Evolutionary conservation across 2,797 vertebrate genomes (phyloP), one percentile per base, ranked within the genome.

Genomic region (Phaenicophaeus curvirostris): DNA sequence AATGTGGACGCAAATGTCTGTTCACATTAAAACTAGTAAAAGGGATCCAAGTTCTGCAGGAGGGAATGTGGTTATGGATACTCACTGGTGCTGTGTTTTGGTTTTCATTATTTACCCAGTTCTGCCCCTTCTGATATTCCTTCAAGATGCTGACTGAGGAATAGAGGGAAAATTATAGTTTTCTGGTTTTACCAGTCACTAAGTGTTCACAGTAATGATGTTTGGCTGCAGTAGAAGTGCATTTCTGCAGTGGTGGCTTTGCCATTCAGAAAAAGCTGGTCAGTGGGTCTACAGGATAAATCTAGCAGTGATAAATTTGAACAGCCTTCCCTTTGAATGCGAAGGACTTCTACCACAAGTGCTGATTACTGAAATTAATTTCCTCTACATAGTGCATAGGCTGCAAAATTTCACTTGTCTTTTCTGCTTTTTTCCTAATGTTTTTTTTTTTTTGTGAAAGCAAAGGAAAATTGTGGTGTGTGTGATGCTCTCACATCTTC

Each of bases 391-490:
- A 65, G 83, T n/a, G 79, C 63, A 85, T 59, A 53, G 4, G 14
- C 71, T 90, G 55, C 79, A 81, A 76, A 84, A 86, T 90, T 90
- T 94, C 83, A 61, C 63, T 92, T 93, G 75, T 33, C 44, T 92
- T 96, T 95, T 95, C 94, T 95, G 89, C 72, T 73, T 92, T 86
- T 87, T 90, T 31, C 85, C 59, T 66, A 35, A 81, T 11, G 17
- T 78, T 83, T 83, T 86, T 41, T 11, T 17, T 78, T 83, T 83
- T 86, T 41, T 90, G 25, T 87, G 67, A 94, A 90, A 87, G 61
- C 33, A 67, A 85, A 95, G 90, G 77, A 68, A 94, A 94, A 79
- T 76, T 27, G 55, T 81, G 23, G 30, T 8, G 41, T 31, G 21
- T 75, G 23, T 89, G 53, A 48, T 81, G 37, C 2, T 94, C 20